phyloP scores from a whole-genome alignment of 2,888 invertebrate species.

The Apodemia hepburni region DNA sequence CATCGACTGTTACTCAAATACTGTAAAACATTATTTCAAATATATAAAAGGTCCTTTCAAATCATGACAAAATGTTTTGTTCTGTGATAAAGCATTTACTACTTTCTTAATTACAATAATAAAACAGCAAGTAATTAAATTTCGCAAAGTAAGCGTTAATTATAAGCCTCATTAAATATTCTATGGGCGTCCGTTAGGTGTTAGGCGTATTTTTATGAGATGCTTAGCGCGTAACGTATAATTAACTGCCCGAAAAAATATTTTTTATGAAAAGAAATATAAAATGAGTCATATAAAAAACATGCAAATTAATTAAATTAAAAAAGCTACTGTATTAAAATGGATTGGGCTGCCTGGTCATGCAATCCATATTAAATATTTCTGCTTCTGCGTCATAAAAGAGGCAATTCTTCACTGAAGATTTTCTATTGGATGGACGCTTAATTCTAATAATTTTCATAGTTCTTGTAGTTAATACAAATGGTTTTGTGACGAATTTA shows the following conservation, averaged over 20 bases:
- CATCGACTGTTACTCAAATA: no score
- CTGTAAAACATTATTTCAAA: neutral
- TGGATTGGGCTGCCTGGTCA: no score
- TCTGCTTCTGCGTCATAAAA: no score
- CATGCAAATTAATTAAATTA: no score
- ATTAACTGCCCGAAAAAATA: neutral
- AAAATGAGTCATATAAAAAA: neutral
- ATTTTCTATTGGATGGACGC: no score
- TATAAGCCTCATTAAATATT: slow-evolving; percentile 12
- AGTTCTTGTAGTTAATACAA: no score
- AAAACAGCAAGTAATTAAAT: slow-evolving; percentile 12
- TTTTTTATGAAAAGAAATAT: slow-evolving; percentile 2
- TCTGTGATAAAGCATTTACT: neutral
- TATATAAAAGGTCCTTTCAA: neutral
- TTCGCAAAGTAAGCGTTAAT: slow-evolving; percentile 13
- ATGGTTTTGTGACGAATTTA: no score
- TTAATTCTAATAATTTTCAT: no score
- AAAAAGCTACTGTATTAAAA: no score
- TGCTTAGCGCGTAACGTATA: slow-evolving; percentile 10
- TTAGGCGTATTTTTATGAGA: slow-evolving; percentile 12
- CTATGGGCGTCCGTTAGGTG: slow-evolving; percentile 13
- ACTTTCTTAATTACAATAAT: slow-evolving; percentile 11
- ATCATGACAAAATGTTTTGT: slow-evolving; percentile 4
- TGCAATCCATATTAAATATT: no score
- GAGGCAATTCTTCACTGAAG: no score